These are phyloP conservation scores for Sminthurides aquaticus DNA, from an alignment of 2,888 invertebrate genomes.

Conservation along the genomic window DNA sequence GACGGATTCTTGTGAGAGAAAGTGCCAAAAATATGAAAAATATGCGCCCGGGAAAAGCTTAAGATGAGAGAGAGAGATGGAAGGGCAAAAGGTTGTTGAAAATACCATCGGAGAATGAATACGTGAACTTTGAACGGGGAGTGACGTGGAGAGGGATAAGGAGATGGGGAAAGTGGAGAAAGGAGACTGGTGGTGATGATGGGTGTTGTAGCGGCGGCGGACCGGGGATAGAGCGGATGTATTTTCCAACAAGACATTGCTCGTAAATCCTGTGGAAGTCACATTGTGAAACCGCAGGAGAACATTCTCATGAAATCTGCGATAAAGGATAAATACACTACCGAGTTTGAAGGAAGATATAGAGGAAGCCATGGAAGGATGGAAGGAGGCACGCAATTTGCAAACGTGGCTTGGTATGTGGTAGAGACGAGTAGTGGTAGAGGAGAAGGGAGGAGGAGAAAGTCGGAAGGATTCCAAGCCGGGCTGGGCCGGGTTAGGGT, in stretches of 20 bases:
- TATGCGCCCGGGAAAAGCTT: not conserved
- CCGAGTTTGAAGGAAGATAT: not conserved
- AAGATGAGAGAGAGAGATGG: not conserved
- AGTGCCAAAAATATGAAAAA: not conserved
- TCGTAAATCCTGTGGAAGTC: not conserved
- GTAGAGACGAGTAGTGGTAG: too few species aligned
- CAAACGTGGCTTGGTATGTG: not conserved
- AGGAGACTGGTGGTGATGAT: not conserved
- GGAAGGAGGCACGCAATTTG: not conserved
- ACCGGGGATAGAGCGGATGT: not conserved
- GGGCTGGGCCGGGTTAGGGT: not conserved
- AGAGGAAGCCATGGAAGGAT: not conserved
- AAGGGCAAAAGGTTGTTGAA: too few species aligned
- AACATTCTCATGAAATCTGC: slow-evolving; percentile 1
- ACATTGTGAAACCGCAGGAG: slow-evolving; percentile 2
- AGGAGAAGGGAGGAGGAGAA: not conserved
- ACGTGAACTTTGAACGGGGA: too few species aligned
- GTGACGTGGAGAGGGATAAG: too few species aligned
- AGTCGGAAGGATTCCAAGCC: not conserved
- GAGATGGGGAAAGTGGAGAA: not conserved
- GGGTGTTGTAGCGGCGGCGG: not conserved
- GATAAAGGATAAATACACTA: slow-evolving; percentile 2
- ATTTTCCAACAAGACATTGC: not conserved
- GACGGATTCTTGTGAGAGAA: too few species aligned
- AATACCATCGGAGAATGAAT: too few species aligned